Conservation (phyloP, 2,113 vertebrate species). For the Zapus hudsonius region DNA sequence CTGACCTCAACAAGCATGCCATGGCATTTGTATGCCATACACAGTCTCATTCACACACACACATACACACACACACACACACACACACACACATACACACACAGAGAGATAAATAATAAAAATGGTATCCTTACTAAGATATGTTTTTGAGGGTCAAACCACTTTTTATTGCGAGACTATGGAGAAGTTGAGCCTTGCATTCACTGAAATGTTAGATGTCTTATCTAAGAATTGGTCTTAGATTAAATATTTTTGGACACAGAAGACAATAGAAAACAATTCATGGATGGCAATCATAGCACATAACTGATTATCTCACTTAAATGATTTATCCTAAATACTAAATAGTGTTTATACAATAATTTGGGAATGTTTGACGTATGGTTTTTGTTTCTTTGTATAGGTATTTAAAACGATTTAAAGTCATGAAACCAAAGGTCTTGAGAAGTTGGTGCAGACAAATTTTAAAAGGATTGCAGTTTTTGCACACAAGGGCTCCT, state of each 20-base stretch:
- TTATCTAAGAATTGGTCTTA: constrained; percentile 48
- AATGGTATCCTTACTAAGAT: no score
- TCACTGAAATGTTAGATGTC: not conserved
- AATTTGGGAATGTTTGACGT: constrained; percentile 39
- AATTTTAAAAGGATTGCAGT: constrained; percentile 96
- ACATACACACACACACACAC: no score
- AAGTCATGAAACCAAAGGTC: constrained; percentile 98
- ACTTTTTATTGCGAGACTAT: not conserved
- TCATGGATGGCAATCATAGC: not conserved
- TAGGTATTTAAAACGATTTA: constrained; percentile 97
- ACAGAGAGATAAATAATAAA: no score
- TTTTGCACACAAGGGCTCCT: constrained; percentile 95
- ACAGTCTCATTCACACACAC: no score
- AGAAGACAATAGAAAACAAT: constrained; percentile 41
- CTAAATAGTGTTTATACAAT: constrained; percentile 34
- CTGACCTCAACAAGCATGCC: no score
- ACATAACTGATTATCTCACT: not conserved
- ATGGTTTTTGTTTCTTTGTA: constrained; percentile 61
- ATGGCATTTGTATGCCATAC: no score
- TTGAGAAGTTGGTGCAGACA: constrained; percentile 97
- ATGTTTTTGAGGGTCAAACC: not conserved
- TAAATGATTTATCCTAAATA: not conserved
- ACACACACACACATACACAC: no score
- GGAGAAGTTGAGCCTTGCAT: not conserved
- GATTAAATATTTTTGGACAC: constrained; percentile 17